Base-by-base conservation (phyloP, 1,140 invertebrate genomes). In the Himalopsyche phryganea region DNA sequence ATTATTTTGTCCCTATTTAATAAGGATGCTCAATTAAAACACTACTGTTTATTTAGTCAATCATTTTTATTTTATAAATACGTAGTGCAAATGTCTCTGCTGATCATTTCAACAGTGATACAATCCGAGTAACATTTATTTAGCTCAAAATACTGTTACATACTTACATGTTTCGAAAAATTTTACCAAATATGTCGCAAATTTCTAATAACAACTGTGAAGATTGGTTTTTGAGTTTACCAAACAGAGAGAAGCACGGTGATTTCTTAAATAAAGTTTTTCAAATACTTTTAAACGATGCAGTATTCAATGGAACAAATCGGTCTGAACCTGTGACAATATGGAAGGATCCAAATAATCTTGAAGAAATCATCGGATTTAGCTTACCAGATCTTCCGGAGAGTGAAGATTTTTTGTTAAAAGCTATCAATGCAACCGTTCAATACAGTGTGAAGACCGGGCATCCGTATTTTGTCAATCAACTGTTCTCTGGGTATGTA, bases 381-480 rank as follows among this genome's bases (percentile, higher is more conserved):
- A 71, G 81, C 20, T 68, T 91, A 6, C 69, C 73, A 7, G 71
- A 81, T 6, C 70, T 74, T 2, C 81, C 83, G 0, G 77, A 80
- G 1, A 78, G 80, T n/a, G 85, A 91, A 47, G 84, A 88, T 0
- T 80, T 84, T 49, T 70, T 94, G 2, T 63, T 90, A 2, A 69
- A 78, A 7, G 67, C 88, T 6, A 71, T 91, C 7, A 78, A 81
- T 50, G 76, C 85, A 57, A 84, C 88, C 11, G 85, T 90, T 49
- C 75, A 79, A n/a, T 91, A 89, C 75, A 92, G 90, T 40, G 90
- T 94, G 0, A 92, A 93, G 73, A 92, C 90, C 0, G 89, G 88
- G 1, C 89, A 92, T 75, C 90, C 90, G 1, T 89, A 87, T 68
- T 92, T 93, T 69, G 84, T 91, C n/a, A 94, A 93, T 70, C 91